These are phyloP conservation scores for Sialis fuliginosa DNA, from an alignment of 2,888 invertebrate genomes.

Conservation along the genomic window DNA sequence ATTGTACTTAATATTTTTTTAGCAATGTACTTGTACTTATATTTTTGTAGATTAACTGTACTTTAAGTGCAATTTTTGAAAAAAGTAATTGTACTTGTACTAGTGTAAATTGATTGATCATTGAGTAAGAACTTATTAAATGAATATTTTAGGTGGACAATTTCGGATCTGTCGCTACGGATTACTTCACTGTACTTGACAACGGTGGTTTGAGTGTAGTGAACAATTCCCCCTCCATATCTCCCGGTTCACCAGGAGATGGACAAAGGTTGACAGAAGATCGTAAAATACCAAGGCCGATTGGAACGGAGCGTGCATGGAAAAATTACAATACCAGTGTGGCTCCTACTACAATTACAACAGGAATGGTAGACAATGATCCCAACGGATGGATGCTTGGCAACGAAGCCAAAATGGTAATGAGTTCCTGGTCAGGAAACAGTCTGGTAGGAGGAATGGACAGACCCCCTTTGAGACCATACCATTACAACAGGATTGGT, in stretches of 20 bases:
- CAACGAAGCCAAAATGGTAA: conserved; percentile 22
- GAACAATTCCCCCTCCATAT: conserved; percentile 30
- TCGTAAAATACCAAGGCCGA: conserved; percentile 49
- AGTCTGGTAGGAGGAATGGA: conserved; percentile 20
- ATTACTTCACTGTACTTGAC: conserved; percentile 18
- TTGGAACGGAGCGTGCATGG: conserved; percentile 68
- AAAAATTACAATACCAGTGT: conserved; percentile 27
- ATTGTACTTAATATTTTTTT: too few species aligned
- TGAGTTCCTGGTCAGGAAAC: conserved; percentile 18
- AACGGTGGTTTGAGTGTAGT: conserved; percentile 28
- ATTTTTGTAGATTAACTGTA: too few species aligned
- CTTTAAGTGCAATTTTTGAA: too few species aligned
- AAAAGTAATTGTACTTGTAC: too few species aligned
- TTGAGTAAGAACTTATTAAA: too few species aligned
- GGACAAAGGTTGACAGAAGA: conserved; percentile 23
- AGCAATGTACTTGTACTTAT: too few species aligned
- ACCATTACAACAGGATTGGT: conserved; percentile 15
- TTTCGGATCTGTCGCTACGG: conserved; percentile 4
- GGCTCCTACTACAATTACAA: conserved; percentile 16
- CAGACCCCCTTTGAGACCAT: conserved; percentile 20
- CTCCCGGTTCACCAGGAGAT: conserved; percentile 19
- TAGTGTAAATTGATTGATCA: too few species aligned
- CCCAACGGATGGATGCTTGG: conserved; percentile 28
- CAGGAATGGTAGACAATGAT: conserved; percentile 18
- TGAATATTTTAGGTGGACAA: too few species aligned